These are phyloP conservation scores for Dreissena polymorpha DNA, from an alignment of 1,140 invertebrate species.

Conservation along the genomic window DNA sequence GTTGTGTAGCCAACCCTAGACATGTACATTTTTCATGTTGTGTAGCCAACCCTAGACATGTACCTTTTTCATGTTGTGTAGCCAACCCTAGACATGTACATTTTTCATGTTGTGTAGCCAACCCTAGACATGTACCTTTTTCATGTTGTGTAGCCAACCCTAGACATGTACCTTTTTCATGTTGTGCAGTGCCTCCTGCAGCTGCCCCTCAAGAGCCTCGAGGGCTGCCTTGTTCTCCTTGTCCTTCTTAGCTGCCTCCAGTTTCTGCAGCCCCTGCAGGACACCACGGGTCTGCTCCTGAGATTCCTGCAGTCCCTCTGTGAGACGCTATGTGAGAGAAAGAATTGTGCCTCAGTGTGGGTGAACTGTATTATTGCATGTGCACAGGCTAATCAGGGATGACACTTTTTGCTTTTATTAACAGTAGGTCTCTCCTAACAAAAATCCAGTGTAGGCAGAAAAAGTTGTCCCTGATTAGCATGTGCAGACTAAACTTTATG, in stretches of 20 bases:
- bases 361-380: background rate
- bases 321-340: conserved; percentile 47
- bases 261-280: conserved; percentile 53
- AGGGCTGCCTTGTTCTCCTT: conserved; percentile 64
- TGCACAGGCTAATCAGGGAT: background rate
- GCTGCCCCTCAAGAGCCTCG: conserved; percentile 57
- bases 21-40: too few species aligned
- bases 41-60: too few species aligned
- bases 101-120: too few species aligned
- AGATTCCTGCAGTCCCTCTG: conserved; percentile 55
- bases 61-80: too few species aligned
- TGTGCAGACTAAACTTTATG: background rate
- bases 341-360: background rate
- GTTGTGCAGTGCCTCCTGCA: conserved; percentile 55
- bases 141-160: too few species aligned
- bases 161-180: conserved; percentile 63
- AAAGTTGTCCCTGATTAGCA: too few species aligned
- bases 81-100: too few species aligned
- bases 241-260: conserved; percentile 61
- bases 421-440: background rate
- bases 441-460: background rate
- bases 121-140: too few species aligned
- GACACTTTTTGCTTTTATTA: background rate
- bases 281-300: conserved; percentile 58
- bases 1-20: too few species aligned